These are phyloP conservation scores for Drosophila limbata DNA, from an alignment of 2,888 invertebrate species.

Conservation along the genomic window DNA sequence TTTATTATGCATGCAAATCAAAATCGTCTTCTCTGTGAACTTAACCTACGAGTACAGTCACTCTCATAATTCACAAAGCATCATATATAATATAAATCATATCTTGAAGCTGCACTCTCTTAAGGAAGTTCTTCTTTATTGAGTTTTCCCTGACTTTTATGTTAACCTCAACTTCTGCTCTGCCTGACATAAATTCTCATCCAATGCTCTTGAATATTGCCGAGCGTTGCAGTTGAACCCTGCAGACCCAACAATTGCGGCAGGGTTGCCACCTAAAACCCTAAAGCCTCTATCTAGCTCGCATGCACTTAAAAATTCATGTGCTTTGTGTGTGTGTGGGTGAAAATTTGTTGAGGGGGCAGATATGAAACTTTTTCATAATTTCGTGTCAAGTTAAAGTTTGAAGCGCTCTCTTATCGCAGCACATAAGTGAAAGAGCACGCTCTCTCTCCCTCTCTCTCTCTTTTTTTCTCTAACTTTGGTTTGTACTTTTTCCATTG, in stretches of 20 bases:
- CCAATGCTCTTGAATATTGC: constrained; percentile 36
- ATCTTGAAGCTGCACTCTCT: constrained; percentile 3
- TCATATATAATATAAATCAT: constrained; percentile 25
- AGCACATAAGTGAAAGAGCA: constrained; percentile 6
- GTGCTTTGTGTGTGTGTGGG: constrained; percentile 38
- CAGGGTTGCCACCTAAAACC: constrained; percentile 18
- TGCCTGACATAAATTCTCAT: constrained; percentile 54
- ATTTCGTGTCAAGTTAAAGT: constrained; percentile 54
- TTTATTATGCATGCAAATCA: too few species aligned
- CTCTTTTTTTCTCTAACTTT: background rate
- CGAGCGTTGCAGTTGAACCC: constrained; percentile 30
- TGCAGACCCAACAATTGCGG: constrained; percentile 4
- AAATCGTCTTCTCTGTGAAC: background rate
- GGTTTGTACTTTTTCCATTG: background rate
- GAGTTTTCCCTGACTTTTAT: background rate
- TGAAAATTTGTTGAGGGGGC: constrained; percentile 36
- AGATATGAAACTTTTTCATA: constrained; percentile 58
- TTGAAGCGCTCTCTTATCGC: constrained; percentile 24
- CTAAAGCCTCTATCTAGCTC: background rate
- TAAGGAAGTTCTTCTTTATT: background rate
- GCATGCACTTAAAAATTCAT: constrained; percentile 63
- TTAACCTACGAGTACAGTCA: background rate
- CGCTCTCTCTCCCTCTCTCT: background rate
- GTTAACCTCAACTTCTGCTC: constrained; percentile 24
- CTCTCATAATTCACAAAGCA: constrained; percentile 1